These are phyloP conservation scores for Pluvialis apricaria DNA, from an alignment of 2,113 vertebrate genomes.

Conservation along the genomic window DNA sequence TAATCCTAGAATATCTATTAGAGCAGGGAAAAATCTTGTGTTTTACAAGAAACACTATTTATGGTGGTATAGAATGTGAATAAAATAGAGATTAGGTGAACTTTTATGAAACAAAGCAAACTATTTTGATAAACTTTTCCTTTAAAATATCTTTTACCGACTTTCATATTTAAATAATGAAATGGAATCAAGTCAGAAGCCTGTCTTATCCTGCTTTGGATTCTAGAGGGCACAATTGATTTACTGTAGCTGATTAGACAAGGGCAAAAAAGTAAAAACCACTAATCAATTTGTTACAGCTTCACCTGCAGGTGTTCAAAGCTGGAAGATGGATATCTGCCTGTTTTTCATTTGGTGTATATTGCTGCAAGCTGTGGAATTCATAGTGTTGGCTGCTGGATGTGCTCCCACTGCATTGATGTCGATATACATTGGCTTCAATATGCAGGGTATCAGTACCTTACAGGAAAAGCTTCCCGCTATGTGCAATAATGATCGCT, in stretches of 20 bases:
- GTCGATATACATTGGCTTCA: fast-evolving
- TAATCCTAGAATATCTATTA: neutral
- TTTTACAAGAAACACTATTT: neutral
- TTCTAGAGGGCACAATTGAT: constrained; percentile 47
- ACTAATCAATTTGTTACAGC: neutral
- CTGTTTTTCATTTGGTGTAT: neutral
- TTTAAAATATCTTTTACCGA: neutral
- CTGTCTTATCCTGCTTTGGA: neutral
- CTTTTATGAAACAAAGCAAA: neutral
- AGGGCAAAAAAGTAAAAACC: neutral
- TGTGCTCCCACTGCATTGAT: neutral
- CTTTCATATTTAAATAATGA: neutral
- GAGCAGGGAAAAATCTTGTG: neutral
- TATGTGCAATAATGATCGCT: neutral
- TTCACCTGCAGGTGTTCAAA: constrained; percentile 26
- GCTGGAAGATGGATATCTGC: neutral
- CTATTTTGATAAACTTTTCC: neutral
- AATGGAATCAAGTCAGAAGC: neutral
- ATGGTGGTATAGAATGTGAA: neutral
- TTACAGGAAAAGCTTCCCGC: neutral
- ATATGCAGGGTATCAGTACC: neutral
- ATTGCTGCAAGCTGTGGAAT: neutral
- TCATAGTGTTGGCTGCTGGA: neutral
- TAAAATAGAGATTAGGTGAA: neutral
- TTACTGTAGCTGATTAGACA: constrained; percentile 7